Evolutionary conservation across 1,140 invertebrate species (phyloP).

Genomic region (Phthorimaea operculella): DNA sequence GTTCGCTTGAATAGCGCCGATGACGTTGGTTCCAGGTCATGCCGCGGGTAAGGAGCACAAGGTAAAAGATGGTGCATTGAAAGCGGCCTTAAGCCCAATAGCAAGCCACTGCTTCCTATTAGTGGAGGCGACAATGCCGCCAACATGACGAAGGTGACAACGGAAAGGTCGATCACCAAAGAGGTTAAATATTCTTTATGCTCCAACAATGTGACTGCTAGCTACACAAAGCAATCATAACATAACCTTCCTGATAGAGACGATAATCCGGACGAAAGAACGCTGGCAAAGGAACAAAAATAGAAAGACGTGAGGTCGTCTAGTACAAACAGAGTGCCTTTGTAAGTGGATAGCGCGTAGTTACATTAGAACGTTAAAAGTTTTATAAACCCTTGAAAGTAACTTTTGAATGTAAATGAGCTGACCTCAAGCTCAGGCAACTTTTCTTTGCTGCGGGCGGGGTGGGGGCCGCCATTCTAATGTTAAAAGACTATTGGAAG

Average conservation of each 20-base stretch:
- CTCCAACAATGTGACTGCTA: slow-evolving; percentile 2
- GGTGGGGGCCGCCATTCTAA: slow-evolving; percentile 32
- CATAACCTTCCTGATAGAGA: neutral
- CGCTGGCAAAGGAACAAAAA: no score
- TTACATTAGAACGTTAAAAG: slow-evolving; percentile 3
- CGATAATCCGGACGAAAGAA: no score
- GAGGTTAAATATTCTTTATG: no score
- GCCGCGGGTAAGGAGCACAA: slow-evolving; percentile 59
- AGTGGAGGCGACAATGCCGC: slow-evolving; percentile 61
- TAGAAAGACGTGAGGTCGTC: no score
- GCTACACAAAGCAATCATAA: neutral
- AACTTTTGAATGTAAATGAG: slow-evolving; percentile 25
- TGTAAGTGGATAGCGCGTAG: neutral
- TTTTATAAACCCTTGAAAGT: slow-evolving; percentile 28
- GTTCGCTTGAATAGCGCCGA: slow-evolving; percentile 12
- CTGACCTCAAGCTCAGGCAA: slow-evolving; percentile 34
- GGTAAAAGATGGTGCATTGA: slow-evolving; percentile 68
- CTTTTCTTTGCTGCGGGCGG: slow-evolving; percentile 32
- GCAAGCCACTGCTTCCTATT: slow-evolving; percentile 63
- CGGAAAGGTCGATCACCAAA: slow-evolving; percentile 50
- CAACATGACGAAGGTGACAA: slow-evolving; percentile 51
- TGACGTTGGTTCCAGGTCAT: slow-evolving; percentile 53
- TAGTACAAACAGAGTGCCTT: neutral
- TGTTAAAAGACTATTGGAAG: slow-evolving; percentile 11
- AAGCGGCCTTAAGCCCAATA: slow-evolving; percentile 66